Evolutionary conservation across 2,888 invertebrate species (phyloP).

Genomic region (Lutraria lutraria): DNA sequence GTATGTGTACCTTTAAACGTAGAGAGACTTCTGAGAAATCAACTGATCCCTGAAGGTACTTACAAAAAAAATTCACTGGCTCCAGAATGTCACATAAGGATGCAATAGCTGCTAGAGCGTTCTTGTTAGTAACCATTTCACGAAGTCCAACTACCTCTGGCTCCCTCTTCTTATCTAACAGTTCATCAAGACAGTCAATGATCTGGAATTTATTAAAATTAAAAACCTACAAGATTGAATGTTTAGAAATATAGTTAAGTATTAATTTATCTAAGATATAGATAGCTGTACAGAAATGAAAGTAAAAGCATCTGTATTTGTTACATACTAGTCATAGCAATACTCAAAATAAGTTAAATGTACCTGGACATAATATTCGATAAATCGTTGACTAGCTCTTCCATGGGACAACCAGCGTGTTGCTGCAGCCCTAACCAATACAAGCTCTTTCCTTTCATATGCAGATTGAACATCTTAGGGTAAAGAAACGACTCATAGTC

Average conservation of each 20-base stretch:
- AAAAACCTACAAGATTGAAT: too few relatives aligned
- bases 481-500: not conserved
- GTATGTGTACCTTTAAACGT: too few relatives aligned
- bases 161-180: constrained; percentile 11
- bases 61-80: constrained; percentile 3
- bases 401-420: constrained; percentile 29
- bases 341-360: too few relatives aligned
- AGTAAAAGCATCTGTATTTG: too few relatives aligned
- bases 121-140: constrained; percentile 11
- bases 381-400: not conserved
- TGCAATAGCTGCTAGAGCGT: not conserved
- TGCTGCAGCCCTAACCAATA: not conserved
- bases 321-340: too few relatives aligned
- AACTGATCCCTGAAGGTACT: constrained; percentile 23
- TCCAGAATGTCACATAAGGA: constrained; percentile 23
- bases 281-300: too few relatives aligned
- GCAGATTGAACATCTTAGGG: not conserved
- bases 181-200: too few relatives aligned
- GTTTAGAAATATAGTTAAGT: too few relatives aligned
- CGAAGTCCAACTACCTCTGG: constrained; percentile 11
- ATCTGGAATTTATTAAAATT: too few relatives aligned
- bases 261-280: too few relatives aligned
- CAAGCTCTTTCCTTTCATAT: not conserved
- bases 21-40: constrained; percentile 12
- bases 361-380: not conserved